Evolutionary conservation across 2,113 vertebrate species (phyloP).

Genomic region (Cottus gobio): DNA sequence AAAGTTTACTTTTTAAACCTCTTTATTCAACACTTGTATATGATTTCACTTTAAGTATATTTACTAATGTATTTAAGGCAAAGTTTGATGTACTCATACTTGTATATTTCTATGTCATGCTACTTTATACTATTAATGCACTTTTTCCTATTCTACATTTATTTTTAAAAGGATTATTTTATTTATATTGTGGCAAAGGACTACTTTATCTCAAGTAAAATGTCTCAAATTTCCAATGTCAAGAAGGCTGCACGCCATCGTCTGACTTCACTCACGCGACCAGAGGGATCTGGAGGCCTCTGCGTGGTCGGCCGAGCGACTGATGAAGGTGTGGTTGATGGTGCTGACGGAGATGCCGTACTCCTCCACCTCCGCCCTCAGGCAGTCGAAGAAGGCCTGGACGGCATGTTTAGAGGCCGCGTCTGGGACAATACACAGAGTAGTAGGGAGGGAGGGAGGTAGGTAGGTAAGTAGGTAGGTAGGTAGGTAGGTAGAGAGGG

Average conservation of each 20-base stretch:
- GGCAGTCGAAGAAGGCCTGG: conserved; percentile 94
- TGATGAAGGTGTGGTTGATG: conserved; percentile 92
- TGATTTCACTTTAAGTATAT: no score
- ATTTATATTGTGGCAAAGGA: no score
- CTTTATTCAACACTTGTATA: neutral
- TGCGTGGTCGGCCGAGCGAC: conserved; percentile 15
- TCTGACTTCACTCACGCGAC: conserved; percentile 65
- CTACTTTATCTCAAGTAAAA: no score
- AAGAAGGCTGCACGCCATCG: neutral
- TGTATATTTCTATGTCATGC: neutral
- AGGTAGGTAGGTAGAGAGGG: no score
- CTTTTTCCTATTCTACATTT: neutral
- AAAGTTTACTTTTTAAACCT: neutral
- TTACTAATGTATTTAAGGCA: no score
- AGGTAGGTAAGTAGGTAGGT: no score
- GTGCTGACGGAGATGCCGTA: conserved; percentile 92
- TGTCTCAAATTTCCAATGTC: no score
- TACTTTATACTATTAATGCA: neutral
- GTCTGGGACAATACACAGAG: conserved; percentile 81
- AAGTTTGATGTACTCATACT: neutral
- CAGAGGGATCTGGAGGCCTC: conserved; percentile 62
- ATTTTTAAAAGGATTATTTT: no score
- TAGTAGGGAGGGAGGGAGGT: no score
- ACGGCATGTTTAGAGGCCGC: conserved; percentile 95
- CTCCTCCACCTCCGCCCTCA: conserved; percentile 93